Conservation (phyloP, 2,888 invertebrate genomes). For the Monoplex corrugatus region DNA sequence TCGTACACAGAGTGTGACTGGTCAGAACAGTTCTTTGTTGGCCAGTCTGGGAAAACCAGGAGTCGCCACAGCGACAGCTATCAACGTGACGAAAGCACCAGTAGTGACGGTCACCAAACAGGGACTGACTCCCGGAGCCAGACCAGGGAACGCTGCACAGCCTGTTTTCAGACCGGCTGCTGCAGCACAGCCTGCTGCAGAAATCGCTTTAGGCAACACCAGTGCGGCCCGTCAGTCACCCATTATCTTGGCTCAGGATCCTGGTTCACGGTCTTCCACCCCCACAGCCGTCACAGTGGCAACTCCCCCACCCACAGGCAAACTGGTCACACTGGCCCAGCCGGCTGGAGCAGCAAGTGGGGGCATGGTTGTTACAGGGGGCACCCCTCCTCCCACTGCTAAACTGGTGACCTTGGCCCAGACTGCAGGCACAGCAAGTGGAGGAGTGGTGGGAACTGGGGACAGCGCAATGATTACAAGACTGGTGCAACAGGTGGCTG, state of each 20-base stretch:
- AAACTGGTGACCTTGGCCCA: conserved; percentile 55
- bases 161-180: conserved; percentile 10
- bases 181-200: conserved; percentile 30
- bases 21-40: conserved; percentile 16
- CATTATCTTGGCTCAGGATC: conserved; percentile 54
- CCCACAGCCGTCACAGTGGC: conserved; percentile 46
- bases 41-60: neutral
- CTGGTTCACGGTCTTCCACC: conserved; percentile 44
- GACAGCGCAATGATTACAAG: conserved; percentile 71
- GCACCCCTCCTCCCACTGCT: conserved; percentile 24
- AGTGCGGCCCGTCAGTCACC: conserved; percentile 50
- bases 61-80: conserved; percentile 25
- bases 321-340: conserved; percentile 55
- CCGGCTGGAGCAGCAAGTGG: conserved; percentile 28
- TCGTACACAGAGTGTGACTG: conserved; percentile 14
- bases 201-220: neutral
- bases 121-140: conserved; percentile 54
- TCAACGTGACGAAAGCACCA: conserved; percentile 40
- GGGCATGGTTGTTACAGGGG: conserved; percentile 43
- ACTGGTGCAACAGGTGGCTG: conserved; percentile 71
- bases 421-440: conserved; percentile 36
- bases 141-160: conserved; percentile 45
- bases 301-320: conserved; percentile 44
- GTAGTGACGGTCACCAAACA: conserved; percentile 54
- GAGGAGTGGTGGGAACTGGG: conserved; percentile 45